Evolutionary conservation across 2,888 invertebrate species (phyloP), one percentile per base, ranked within the genome.

Genomic region (Pammene fasciana): DNA sequence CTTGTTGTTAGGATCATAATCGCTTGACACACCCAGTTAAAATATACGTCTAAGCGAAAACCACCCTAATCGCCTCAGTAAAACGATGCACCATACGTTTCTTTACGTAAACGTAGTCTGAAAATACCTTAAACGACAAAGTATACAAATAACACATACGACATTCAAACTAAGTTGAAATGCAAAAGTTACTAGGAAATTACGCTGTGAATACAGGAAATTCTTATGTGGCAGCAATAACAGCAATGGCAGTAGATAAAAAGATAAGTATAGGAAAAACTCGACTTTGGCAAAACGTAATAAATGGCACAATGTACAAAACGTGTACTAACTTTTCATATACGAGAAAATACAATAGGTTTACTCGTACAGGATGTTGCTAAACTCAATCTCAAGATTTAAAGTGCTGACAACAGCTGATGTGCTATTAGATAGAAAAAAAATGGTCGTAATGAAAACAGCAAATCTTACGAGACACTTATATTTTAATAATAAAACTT

Each of bases 171-270:
- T 14, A 0, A 11, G 14, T 36, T 5, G 7, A n/a, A 9, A 60
- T 11, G 34, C 46, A 46, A 60, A 34, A 46, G 46, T 46, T 60
- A 46, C 11, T 38, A n/a, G 18, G 10, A 14, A 60, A 46, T 46
- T 60, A 34, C 46, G 45, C 26, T 14, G 6, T 46, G 34, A 60
- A 46, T 60, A 46, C 10, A n/a, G 34, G 60, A 14, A 60, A 60
- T 60, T 59, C 26, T 14, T 60, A 60, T 46, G 14, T n/a, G 46
- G n/a, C 16, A 45, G 45, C 46, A 60, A n/a, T n/a, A n/a, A n/a
- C n/a, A n/a, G n/a, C n/a, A n/a, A n/a, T n/a, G 46, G 4, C 26
- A 1, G 34, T 34, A 46, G 14, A 5, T n/a, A n/a, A 60, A 46
- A 34, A 46, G 46, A 60, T 34, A 36, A 26, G 34, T 46, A 59